Conservation (phyloP, 2,888 invertebrate species). For the Phyto melanocephala region DNA sequence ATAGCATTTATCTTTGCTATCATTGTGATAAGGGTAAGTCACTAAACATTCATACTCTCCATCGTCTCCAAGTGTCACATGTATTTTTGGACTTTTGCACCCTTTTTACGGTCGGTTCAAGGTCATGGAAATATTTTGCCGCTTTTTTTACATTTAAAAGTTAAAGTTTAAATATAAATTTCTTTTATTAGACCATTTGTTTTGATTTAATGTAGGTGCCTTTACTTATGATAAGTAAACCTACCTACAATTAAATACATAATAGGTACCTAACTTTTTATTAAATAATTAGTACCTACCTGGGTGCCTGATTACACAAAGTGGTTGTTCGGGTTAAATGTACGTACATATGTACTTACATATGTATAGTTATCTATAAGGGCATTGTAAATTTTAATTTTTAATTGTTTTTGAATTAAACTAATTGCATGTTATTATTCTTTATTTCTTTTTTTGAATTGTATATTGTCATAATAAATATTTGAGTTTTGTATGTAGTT, state of each 20-base stretch:
- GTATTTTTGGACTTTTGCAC: neutral
- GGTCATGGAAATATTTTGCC: slow-evolving; percentile 44
- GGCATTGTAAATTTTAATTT: too few relatives aligned
- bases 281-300: neutral
- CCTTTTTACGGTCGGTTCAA: slow-evolving; percentile 48
- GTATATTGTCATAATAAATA: too few relatives aligned
- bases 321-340: too few relatives aligned
- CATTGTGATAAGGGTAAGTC: neutral
- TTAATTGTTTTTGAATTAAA: too few relatives aligned
- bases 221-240: too few relatives aligned
- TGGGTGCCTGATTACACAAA: too few relatives aligned
- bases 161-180: neutral
- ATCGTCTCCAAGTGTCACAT: neutral
- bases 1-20: neutral
- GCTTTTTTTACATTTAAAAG: slow-evolving; percentile 8
- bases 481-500: too few relatives aligned
- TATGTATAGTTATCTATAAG: too few relatives aligned
- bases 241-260: too few relatives aligned
- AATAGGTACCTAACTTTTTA: neutral
- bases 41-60: neutral
- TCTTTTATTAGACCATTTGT: neutral
- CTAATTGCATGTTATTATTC: too few relatives aligned
- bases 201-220: neutral
- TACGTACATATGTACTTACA: too few relatives aligned
- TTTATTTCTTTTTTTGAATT: too few relatives aligned